A percentile compares a stretch with the other conserved stretches of the same genome.
Evolutionary conservation across 2,113 vertebrate genomes (phyloP).

Genomic region (Larimichthys polyactis): DNA sequence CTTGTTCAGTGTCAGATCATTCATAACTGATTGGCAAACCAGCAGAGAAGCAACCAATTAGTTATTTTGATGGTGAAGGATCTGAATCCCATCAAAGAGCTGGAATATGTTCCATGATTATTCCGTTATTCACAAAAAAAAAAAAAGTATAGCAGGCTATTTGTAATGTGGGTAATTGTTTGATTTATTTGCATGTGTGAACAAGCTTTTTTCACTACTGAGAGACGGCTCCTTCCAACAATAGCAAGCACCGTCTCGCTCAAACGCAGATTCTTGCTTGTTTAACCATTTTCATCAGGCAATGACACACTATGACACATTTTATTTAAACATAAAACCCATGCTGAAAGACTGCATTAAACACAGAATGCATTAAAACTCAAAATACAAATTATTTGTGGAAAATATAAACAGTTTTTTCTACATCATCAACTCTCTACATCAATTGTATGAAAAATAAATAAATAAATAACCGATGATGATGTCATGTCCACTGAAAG

Average conservation of each 20-base stretch:
- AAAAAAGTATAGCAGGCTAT: background rate
- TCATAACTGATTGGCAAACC: background rate
- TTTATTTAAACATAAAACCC: background rate
- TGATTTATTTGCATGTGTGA: background rate
- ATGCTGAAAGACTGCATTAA: background rate
- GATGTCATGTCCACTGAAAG: constrained; percentile 25
- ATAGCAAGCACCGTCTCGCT: constrained; percentile 1
- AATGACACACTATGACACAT: background rate
- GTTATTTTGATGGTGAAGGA: background rate
- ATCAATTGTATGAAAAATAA: background rate
- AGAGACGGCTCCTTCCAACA: background rate
- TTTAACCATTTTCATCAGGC: background rate
- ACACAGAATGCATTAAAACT: background rate
- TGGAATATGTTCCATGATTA: background rate
- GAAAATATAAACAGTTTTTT: background rate
- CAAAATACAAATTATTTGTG: background rate
- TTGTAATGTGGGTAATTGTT: background rate
- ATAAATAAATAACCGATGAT: background rate
- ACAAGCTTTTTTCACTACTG: background rate
- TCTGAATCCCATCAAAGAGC: background rate
- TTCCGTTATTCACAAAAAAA: no score
- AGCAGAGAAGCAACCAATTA: background rate
- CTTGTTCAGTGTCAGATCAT: background rate
- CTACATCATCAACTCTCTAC: constrained; percentile 1
- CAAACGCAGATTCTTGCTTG: background rate